Base-by-base conservation (phyloP, 2,113 vertebrate species). In the Menidia beryllina region DNA sequence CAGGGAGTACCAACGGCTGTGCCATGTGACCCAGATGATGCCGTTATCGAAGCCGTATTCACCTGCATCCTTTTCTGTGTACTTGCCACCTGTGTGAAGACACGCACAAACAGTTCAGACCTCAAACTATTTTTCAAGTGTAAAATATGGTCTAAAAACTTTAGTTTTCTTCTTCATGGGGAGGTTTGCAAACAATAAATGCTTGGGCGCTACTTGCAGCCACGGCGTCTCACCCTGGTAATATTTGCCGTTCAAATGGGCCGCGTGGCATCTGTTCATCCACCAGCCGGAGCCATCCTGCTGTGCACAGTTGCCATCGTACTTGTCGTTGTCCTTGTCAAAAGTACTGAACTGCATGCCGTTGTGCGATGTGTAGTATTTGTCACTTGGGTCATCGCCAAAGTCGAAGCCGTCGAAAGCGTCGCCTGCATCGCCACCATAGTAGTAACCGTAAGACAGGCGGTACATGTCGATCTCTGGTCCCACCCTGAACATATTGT, bases 241-340 rank as follows among this genome's bases (percentile, higher is more conserved):
- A 75, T 98, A 99, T 94, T 93, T 88, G 72, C 98, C 98, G 4
- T 99, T 99, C 81, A 99, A 94, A 79, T 98, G 95, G 49, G 86
- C 97, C 48, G 98, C 98, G 0, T 99, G 97, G 27, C 98, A 99
- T 34, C 93, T 95, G 54, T 99, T 99, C 98, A 99, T 98, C 98
- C 98, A 99, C 98, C 98, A 99, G 3, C 98, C 98, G 5, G 97
- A 96, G 24, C 95, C 95, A 1, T 98, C 97, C 87, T 99, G 95
- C 43, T 86, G 69, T 17, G 97, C 98, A 72, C 97, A 99, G 91
- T 96, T 96, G 45, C 94, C 94, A 0, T 88, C 71, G 4, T 79
- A 98, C 7, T 89, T 95, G 79, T 99, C 97, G 0, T 98, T 98
- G 91, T 99, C 98, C 0, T 53, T 94, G 87, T 99, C 98, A 1